These are phyloP conservation scores for Ctenochaetus hawaiiensis DNA, from an alignment of 2,797 vertebrate genomes.

Conservation along the genomic window DNA sequence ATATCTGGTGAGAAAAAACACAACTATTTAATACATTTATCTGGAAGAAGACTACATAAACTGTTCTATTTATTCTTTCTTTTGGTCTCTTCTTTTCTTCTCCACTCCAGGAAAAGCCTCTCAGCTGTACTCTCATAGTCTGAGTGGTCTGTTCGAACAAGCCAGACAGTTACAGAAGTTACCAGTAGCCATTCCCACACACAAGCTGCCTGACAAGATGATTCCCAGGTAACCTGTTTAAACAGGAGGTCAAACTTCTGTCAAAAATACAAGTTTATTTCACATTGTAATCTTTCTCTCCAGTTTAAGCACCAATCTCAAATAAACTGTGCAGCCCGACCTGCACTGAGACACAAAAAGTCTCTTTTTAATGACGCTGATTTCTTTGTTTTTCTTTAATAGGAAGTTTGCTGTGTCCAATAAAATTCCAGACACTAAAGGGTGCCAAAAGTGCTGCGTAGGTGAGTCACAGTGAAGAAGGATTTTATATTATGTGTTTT, in stretches of 20 bases:
- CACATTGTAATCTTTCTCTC: neutral
- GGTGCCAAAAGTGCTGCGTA: constrained; percentile 98
- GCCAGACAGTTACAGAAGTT: constrained; percentile 97
- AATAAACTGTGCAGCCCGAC: neutral
- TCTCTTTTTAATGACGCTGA: neutral
- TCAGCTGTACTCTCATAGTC: constrained; percentile 97
- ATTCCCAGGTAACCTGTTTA: constrained; percentile 81
- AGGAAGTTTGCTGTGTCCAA: constrained; percentile 98
- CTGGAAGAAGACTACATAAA: neutral
- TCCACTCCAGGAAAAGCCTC: constrained; percentile 93
- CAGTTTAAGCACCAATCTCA: neutral
- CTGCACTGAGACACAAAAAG: too few relatives aligned
- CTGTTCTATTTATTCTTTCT: neutral
- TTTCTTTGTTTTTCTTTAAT: constrained; percentile 38
- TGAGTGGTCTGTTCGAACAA: constrained; percentile 95
- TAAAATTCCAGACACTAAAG: constrained; percentile 99
- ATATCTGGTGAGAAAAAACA: constrained; percentile 92
- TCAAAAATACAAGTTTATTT: neutral
- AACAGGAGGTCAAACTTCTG: neutral
- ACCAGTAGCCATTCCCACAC: constrained; percentile 96
- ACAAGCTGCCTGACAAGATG: constrained; percentile 97
- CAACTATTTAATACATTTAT: neutral
- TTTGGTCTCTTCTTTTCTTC: neutral
- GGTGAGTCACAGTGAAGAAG: constrained; percentile 84
- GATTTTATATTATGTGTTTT: neutral